Base-by-base conservation (phyloP, 1,140 invertebrate species). In the Subanguina moxae region DNA sequence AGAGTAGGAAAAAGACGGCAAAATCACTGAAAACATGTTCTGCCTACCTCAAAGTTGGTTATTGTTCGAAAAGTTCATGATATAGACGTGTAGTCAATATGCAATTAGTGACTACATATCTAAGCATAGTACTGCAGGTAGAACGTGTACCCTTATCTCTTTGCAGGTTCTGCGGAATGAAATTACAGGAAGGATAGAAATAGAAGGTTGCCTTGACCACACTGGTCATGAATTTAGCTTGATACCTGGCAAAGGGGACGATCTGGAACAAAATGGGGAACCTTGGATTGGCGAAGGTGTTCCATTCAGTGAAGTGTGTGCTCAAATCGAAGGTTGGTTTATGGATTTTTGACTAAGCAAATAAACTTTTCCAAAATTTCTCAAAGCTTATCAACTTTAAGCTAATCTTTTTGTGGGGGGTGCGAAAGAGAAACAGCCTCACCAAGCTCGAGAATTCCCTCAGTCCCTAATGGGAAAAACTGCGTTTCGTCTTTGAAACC, bases 21-120 rank as follows among this genome's bases (percentile, higher is more conserved):
- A 64, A 64, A 64, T 64, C 62, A 25, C 42, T 56, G 17, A 64
- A 64, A 38, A 64, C 62, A 25, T 64, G 62, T 64, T 48, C 62
- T 5, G 62, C 62, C 17, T 64, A 64, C 42, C 32, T 64, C n/a
- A 64, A 64, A 38, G 62, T 64, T 25, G n/a, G 19, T 32, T 21
- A 61, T 61, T 61, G 52, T 38, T 38, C 3, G 32, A 38, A 5
- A 11, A 38, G 11, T 38, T 38, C 11, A 5, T 38, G 32, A 38
- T 11, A 7, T 15, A 25, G 17, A 5, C 3, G 48, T 1, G 23
- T 15, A 52, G 43, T 45, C 11, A 45, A 13, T 45, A 13, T 45
- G 43, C 11, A 45, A 13, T 45, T 45, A 45, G n/a, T 45, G 11
- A 58, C 21, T 58, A 57, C 11, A 46, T 57, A 19, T 63, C 57